Conservation (phyloP, 1,140 invertebrate species). For the Drosophila miranda region DNA sequence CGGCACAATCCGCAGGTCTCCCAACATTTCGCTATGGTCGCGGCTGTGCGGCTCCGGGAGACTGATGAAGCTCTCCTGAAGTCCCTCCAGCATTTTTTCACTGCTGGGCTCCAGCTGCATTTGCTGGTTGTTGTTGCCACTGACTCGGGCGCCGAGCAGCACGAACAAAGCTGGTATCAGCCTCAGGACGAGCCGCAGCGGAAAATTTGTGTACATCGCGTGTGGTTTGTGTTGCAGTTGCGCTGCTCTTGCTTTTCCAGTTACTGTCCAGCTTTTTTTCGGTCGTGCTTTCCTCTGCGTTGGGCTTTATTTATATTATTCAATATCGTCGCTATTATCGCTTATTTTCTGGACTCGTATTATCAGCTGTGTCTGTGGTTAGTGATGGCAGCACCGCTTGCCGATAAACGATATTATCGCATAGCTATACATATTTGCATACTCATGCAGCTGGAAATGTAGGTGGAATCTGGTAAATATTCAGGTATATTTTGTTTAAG, state of each 20-base stretch:
- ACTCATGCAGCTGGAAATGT: too few species aligned
- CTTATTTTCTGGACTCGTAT: slow-evolving; percentile 19
- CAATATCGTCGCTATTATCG: slow-evolving; percentile 4
- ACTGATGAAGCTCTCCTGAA: slow-evolving; percentile 56
- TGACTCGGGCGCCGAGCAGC: not conserved
- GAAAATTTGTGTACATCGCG: slow-evolving; percentile 18
- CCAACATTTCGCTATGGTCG: slow-evolving; percentile 62
- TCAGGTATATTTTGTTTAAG: too few species aligned
- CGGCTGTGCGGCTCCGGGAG: slow-evolving; percentile 52
- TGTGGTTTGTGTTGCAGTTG: slow-evolving; percentile 9
- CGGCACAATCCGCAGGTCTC: slow-evolving; percentile 71
- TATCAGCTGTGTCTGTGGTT: not conserved
- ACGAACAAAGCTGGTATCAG: slow-evolving; percentile 22
- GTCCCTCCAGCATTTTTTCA: slow-evolving; percentile 36
- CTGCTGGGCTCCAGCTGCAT: slow-evolving; percentile 15
- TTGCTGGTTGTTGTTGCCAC: too few species aligned
- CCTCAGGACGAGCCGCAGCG: slow-evolving; percentile 12
- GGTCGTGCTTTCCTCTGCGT: slow-evolving; percentile 20
- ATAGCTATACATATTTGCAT: too few species aligned
- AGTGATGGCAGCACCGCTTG: not conserved
- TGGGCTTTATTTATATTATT: slow-evolving; percentile 37
- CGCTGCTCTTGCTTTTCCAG: slow-evolving; percentile 8
- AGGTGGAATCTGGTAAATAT: too few species aligned
- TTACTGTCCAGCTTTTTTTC: slow-evolving; percentile 26
- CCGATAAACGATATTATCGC: too few species aligned